A percentile compares a stretch with the other conserved stretches of the same genome.
These are phyloP conservation scores for Corythornis madagascariensis DNA, from an alignment of 2,113 vertebrate genomes.

Conservation along the genomic window DNA sequence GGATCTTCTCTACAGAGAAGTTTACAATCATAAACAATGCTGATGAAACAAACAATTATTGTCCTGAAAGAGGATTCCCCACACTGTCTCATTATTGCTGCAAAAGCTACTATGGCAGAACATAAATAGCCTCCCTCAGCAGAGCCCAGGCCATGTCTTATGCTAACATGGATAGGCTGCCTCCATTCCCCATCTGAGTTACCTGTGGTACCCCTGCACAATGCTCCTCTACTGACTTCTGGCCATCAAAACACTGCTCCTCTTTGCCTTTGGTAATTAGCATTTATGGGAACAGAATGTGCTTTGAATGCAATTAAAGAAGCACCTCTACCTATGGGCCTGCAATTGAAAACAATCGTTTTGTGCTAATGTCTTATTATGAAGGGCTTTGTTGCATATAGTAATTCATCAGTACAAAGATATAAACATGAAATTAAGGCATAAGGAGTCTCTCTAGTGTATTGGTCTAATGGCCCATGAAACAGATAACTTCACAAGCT, in stretches of 20 bases:
- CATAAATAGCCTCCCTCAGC: background rate
- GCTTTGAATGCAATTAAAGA: background rate
- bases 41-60: conserved; percentile 21
- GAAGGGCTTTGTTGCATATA: background rate
- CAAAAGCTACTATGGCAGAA: background rate
- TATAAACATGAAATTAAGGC: conserved; percentile 15
- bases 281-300: background rate
- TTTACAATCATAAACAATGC: conserved; percentile 1
- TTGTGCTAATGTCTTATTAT: background rate
- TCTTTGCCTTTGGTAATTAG: background rate
- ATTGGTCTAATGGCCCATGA: conserved; percentile 19
- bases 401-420: conserved; percentile 12
- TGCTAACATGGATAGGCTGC: background rate
- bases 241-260: background rate
- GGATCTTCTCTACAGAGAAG: background rate
- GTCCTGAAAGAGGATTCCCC: background rate
- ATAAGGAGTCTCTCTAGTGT: background rate
- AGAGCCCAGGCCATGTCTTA: background rate
- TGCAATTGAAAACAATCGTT: background rate
- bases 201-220: background rate
- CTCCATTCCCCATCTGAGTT: background rate
- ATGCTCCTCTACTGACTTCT: background rate
- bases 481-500: conserved; percentile 13
- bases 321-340: background rate
- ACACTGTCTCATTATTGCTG: background rate